phyloP scores from a whole-genome alignment of 2,888 invertebrate genomes.

The Taphrorychus bicolor region DNA sequence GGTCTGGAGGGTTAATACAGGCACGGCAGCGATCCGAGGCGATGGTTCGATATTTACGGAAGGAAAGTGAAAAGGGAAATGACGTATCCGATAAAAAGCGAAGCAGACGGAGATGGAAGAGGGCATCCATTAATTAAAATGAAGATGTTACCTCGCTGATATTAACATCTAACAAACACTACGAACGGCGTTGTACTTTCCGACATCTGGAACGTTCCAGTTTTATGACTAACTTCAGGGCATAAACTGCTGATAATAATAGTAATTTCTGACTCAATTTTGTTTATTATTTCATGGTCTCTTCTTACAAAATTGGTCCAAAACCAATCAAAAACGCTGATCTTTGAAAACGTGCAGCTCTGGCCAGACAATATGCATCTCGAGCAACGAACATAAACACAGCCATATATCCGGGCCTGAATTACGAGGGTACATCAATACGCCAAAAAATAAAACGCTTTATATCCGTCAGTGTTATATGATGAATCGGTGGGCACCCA shows the following conservation, averaged over 20 bases:
- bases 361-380: too few relatives aligned
- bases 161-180: constrained; percentile 45
- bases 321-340: too few relatives aligned
- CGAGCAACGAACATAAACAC: neutral
- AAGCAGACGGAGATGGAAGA: constrained; percentile 19
- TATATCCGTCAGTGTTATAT: constrained; percentile 29
- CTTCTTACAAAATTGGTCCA: too few relatives aligned
- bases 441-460: constrained; percentile 29
- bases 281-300: neutral
- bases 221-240: neutral
- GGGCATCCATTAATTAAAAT: constrained; percentile 50
- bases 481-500: constrained; percentile 30
- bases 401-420: neutral
- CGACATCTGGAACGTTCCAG: neutral
- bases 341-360: too few relatives aligned
- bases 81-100: constrained; percentile 37
- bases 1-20: constrained; percentile 60
- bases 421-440: constrained; percentile 15
- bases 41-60: constrained; percentile 49
- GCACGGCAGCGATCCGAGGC: constrained; percentile 53
- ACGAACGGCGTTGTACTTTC: constrained; percentile 18
- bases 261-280: neutral
- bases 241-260: neutral
- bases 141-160: constrained; percentile 42
- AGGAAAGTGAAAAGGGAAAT: constrained; percentile 46